These are phyloP conservation scores for Cetoscarus ocellatus DNA, from an alignment of 2,797 vertebrate species.

Conservation along the genomic window DNA sequence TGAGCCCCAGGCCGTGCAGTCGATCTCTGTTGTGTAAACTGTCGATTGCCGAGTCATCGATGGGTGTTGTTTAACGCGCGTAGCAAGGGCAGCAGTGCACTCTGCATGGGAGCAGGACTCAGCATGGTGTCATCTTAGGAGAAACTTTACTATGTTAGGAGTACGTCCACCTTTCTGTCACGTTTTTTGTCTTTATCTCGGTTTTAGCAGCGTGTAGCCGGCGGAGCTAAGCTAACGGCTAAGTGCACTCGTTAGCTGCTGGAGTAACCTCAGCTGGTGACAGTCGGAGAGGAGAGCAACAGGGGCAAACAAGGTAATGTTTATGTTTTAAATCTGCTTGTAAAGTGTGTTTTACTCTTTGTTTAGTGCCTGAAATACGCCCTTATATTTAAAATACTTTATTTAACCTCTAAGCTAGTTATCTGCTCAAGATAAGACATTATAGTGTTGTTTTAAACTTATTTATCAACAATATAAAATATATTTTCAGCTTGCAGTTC, in stretches of 20 bases:
- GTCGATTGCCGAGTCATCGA: constrained; percentile 64
- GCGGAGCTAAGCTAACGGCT: constrained; percentile 8
- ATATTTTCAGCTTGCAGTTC: neutral
- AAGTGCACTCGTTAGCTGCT: constrained; percentile 1
- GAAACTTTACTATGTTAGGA: neutral
- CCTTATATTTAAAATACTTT: too few species aligned
- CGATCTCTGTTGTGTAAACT: constrained; percentile 18
- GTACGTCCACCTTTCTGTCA: accelerated
- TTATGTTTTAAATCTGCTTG: too few species aligned
- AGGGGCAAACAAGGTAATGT: constrained; percentile 16
- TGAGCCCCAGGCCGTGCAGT: neutral
- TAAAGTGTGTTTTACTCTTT: too few species aligned
- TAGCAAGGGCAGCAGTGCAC: constrained; percentile 22
- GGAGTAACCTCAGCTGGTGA: constrained; percentile 32
- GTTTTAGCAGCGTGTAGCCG: neutral
- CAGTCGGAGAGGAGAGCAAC: constrained; percentile 4
- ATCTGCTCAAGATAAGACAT: too few species aligned
- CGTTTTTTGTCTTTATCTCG: accelerated
- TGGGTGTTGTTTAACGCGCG: constrained; percentile 21
- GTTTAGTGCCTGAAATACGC: too few species aligned
- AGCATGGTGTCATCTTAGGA: neutral
- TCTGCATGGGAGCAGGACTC: neutral
- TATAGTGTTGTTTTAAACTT: neutral
- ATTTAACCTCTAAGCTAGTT: too few species aligned
- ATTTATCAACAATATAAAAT: neutral